Evolutionary conservation across 2,113 vertebrate species (phyloP).

Genomic region (Hiodon alosoides): DNA sequence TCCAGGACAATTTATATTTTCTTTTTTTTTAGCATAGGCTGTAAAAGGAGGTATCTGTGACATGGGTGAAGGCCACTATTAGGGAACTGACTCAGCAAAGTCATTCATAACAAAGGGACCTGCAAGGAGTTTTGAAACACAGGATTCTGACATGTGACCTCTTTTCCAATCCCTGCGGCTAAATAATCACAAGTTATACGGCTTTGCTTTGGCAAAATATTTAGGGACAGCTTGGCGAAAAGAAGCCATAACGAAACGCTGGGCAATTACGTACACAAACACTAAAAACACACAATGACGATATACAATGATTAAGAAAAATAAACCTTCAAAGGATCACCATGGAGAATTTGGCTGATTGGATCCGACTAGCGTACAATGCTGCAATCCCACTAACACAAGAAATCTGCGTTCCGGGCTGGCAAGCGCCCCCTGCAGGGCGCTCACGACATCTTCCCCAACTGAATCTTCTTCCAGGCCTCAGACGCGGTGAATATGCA

Average conservation of each 20-base stretch:
- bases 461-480: conserved; percentile 98
- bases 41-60: too few species aligned
- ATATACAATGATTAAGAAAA: conserved; percentile 8
- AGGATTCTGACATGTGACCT: background rate
- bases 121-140: background rate
- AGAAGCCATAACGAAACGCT: background rate
- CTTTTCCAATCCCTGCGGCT: background rate
- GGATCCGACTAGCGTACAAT: conserved; percentile 11
- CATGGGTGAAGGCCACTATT: too few species aligned
- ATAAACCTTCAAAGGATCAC: background rate
- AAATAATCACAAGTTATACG: background rate
- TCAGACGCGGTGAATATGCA: conserved; percentile 98
- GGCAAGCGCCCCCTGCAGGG: conserved; percentile 4
- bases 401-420: background rate
- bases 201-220: conserved; percentile 18
- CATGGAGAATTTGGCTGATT: background rate
- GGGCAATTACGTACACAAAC: background rate
- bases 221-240: background rate
- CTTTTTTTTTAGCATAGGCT: too few species aligned
- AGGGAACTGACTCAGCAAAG: too few species aligned
- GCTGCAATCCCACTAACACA: background rate
- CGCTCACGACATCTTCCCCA: conserved; percentile 87
- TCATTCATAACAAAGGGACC: background rate
- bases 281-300: background rate
- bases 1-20: too few species aligned